Conservation (phyloP, 2,797 vertebrate genomes). For the Tauraco hartlaubi region DNA sequence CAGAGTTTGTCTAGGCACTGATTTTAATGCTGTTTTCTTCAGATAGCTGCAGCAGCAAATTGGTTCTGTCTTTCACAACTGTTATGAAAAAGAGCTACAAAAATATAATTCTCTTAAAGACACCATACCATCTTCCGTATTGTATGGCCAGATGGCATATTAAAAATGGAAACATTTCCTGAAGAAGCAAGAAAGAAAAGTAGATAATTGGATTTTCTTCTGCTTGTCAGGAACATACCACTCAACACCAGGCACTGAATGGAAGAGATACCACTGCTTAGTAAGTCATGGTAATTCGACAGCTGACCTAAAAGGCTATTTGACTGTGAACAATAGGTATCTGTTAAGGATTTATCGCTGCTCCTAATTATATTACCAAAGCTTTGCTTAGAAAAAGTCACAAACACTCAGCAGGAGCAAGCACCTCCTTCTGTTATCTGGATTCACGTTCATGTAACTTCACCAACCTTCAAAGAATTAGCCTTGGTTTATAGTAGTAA, state of each 20-base stretch:
- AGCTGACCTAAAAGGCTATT: constrained; percentile 40
- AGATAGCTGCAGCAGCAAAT: background rate
- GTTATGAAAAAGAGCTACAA: background rate
- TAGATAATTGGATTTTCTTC: constrained; percentile 15
- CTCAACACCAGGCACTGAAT: constrained; percentile 10
- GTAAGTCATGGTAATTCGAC: constrained; percentile 21
- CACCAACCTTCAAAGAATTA: background rate
- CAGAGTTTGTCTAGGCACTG: background rate
- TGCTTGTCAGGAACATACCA: constrained; percentile 11
- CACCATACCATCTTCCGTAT: background rate
- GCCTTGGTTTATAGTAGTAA: background rate
- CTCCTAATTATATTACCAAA: background rate
- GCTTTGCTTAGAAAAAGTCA: constrained; percentile 8
- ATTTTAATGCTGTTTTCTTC: constrained; percentile 1
- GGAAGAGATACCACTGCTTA: background rate
- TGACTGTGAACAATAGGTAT: constrained; percentile 18
- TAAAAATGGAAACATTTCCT: constrained; percentile 13
- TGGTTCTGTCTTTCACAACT: constrained; percentile 10
- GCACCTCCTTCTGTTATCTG: background rate
- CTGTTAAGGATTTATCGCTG: constrained; percentile 20
- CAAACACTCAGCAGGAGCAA: background rate
- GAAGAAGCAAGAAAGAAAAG: background rate
- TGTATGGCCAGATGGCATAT: background rate
- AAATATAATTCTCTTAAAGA: background rate
- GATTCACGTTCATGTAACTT: background rate